phyloP scores from a whole-genome alignment of 2,888 invertebrate species.

The Epinotia bilunana region DNA sequence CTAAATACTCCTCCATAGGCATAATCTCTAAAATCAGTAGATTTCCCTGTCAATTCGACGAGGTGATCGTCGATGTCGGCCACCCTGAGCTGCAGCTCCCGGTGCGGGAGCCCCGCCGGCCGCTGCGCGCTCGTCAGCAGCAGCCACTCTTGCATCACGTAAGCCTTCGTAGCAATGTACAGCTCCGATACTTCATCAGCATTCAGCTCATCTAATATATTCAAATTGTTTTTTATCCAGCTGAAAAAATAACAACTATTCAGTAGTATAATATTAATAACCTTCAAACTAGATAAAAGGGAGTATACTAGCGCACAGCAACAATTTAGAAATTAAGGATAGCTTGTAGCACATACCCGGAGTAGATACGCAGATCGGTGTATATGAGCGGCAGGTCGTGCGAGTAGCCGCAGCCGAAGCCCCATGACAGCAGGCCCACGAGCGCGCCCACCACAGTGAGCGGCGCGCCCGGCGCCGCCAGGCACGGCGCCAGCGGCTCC shows the following conservation, averaged over 20 bases:
- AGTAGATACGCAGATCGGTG: conserved; percentile 57
- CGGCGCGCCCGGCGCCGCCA: conserved; percentile 74
- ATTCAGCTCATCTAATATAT: conserved; percentile 51
- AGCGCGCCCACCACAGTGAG: conserved; percentile 62
- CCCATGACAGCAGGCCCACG: conserved; percentile 72
- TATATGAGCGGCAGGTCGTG: conserved; percentile 72
- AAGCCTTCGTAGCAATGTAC: conserved; percentile 61
- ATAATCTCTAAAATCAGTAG: conserved; percentile 68
- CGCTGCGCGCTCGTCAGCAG: conserved; percentile 53
- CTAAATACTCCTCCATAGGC: conserved; percentile 53
- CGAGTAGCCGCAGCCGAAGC: conserved; percentile 71
- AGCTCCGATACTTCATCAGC: conserved; percentile 54
- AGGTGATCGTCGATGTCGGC: conserved; percentile 55
- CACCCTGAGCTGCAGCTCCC: conserved; percentile 50
- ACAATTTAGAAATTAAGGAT: background rate
- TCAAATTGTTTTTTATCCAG: conserved; percentile 65
- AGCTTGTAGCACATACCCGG: conserved; percentile 55
- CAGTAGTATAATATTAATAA: background rate
- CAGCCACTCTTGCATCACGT: conserved; percentile 58
- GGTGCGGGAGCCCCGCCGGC: conserved; percentile 42
- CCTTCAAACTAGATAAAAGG: background rate
- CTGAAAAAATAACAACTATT: conserved; percentile 54
- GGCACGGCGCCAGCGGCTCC: conserved; percentile 58
- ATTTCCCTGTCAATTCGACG: conserved; percentile 54
- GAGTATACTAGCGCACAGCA: background rate